Percentiles rank a stretch among this genome's conserved stretches.
These are phyloP conservation scores for Xiphias gladius DNA, from an alignment of 2,113 vertebrate species.

Conservation along the genomic window DNA sequence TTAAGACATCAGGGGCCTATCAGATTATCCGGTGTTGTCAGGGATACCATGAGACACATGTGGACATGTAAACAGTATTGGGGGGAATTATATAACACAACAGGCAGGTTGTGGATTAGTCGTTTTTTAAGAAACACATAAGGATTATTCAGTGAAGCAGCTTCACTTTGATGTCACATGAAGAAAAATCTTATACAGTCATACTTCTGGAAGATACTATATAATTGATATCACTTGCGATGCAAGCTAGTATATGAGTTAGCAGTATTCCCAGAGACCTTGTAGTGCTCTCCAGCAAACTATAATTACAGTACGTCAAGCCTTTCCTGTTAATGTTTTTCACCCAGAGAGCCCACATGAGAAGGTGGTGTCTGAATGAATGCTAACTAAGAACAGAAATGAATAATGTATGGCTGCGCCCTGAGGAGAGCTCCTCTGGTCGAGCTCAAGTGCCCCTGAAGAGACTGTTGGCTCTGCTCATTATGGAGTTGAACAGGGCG, in stretches of 20 bases:
- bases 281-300: conserved; percentile 30
- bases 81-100: conserved; percentile 51
- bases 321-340: conserved; percentile 52
- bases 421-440: conserved; percentile 58
- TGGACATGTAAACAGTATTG: conserved; percentile 73
- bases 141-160: conserved; percentile 32
- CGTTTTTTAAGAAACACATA: conserved; percentile 26
- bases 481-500: conserved; percentile 41
- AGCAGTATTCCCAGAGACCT: conserved; percentile 40
- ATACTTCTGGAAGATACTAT: conserved; percentile 13
- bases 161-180: conserved; percentile 48
- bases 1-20: conserved; percentile 61
- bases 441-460: conserved; percentile 63
- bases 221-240: conserved; percentile 15
- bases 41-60: conserved; percentile 57
- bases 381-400: conserved; percentile 57
- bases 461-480: conserved; percentile 65
- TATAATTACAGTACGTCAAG: conserved; percentile 48
- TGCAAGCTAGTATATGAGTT: conserved; percentile 4
- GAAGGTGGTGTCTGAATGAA: conserved; percentile 56
- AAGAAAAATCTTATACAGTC: conserved; percentile 25
- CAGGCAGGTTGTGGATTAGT: conserved; percentile 48
- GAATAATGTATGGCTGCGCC: conserved; percentile 66
- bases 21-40: conserved; percentile 68
- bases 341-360: conserved; percentile 39